Percentiles rank a stretch among this genome's conserved stretches.
phyloP scores from a whole-genome alignment of 2,113 vertebrate genomes.

The Microcebus griseorufus region DNA sequence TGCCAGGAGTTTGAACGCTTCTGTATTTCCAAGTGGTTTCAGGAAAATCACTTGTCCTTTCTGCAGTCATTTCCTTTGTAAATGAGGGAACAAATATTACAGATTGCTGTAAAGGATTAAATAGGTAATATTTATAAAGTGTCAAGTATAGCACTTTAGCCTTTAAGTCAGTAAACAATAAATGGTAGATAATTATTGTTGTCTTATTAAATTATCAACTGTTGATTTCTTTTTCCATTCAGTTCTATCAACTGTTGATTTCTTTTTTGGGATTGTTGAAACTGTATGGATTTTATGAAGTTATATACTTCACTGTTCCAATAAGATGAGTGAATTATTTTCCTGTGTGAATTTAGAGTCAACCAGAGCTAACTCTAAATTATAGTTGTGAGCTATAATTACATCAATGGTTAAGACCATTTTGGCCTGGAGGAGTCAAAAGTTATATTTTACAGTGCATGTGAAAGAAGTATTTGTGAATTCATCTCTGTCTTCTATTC shows the following conservation, averaged over 20 bases:
- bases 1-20: background rate
- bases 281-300: conserved; percentile 17
- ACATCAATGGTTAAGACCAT: conserved; percentile 79
- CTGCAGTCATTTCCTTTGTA: background rate
- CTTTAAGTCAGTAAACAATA: background rate
- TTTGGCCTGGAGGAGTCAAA: conserved; percentile 72
- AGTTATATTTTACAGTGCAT: conserved; percentile 79
- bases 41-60: background rate
- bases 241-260: background rate
- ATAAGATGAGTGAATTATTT: conserved; percentile 59
- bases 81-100: background rate
- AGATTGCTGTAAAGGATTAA: background rate
- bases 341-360: conserved; percentile 52
- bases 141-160: background rate
- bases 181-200: background rate
- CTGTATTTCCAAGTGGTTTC: background rate
- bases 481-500: conserved; percentile 86
- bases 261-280: conserved; percentile 49
- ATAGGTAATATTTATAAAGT: background rate
- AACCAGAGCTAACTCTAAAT: conserved; percentile 64
- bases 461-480: conserved; percentile 88
- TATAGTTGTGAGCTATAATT: conserved; percentile 71
- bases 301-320: conserved; percentile 52
- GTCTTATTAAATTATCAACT: background rate
- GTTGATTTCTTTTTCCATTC: conserved; percentile 14